These are phyloP conservation scores for Drymodes brunneopygia DNA, from an alignment of 2,113 vertebrate genomes.

Conservation along the genomic window DNA sequence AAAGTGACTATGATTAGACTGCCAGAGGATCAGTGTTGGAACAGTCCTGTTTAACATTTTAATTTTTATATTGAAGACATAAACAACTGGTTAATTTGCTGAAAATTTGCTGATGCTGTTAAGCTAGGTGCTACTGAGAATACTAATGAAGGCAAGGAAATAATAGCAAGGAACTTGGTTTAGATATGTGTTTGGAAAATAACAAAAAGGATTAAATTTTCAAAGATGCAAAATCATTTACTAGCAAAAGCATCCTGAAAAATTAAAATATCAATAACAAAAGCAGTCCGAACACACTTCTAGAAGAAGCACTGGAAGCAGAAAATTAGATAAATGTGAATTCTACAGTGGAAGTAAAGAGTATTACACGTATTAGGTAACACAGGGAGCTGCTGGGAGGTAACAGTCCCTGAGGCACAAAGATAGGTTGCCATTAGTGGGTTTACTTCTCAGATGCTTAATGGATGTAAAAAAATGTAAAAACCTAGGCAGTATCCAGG, in stretches of 20 bases:
- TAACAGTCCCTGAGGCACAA: not conserved
- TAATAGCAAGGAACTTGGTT: not conserved
- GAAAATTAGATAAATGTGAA: not conserved
- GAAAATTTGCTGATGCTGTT: conserved; percentile 15
- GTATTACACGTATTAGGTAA: not conserved
- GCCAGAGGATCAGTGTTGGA: not conserved
- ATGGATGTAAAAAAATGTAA: not conserved
- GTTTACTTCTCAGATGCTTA: not conserved
- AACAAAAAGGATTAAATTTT: conserved; percentile 10
- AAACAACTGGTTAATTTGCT: conserved; percentile 23
- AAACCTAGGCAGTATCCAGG: not conserved
- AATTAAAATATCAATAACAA: not conserved
- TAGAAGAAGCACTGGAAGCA: not conserved
- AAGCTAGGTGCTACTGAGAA: not conserved
- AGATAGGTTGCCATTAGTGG: not conserved
- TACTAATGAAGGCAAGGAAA: not conserved
- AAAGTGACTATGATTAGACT: not conserved
- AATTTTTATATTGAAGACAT: not conserved
- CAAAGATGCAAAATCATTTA: not conserved
- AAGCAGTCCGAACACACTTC: not conserved
- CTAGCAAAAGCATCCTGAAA: not conserved
- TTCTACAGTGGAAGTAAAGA: not conserved
- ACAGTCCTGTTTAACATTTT: conserved; percentile 8
- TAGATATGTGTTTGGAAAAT: not conserved
- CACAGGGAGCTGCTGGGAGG: not conserved